Evolutionary conservation across 2,888 invertebrate genomes (phyloP).

Genomic region (Drosophila leonis): DNA sequence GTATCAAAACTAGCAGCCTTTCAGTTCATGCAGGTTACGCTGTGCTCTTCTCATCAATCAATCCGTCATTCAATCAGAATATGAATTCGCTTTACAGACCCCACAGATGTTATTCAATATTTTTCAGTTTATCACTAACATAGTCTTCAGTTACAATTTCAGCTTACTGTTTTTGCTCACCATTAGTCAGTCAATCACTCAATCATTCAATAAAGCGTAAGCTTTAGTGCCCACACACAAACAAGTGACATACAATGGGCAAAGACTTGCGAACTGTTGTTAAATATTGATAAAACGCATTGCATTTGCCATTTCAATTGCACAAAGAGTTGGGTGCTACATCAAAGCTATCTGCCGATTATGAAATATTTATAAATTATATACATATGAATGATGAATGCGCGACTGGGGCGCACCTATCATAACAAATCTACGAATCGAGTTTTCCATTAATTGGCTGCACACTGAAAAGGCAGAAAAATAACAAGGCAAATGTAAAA

Average conservation of each 20-base stretch:
- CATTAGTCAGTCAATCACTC: neutral
- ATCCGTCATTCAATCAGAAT: neutral
- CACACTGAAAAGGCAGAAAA: slow-evolving; percentile 13
- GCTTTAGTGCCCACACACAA: slow-evolving; percentile 42
- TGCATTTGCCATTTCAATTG: slow-evolving; percentile 39
- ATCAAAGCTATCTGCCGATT: slow-evolving; percentile 55
- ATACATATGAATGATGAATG: slow-evolving; percentile 46
- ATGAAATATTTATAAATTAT: slow-evolving; percentile 44
- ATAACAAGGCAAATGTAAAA: slow-evolving; percentile 35
- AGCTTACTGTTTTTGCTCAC: neutral
- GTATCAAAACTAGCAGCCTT: neutral
- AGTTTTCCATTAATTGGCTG: slow-evolving; percentile 50
- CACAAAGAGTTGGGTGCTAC: slow-evolving; percentile 32
- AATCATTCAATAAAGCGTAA: neutral
- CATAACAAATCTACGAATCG: slow-evolving; percentile 6
- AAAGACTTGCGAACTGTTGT: slow-evolving; percentile 5
- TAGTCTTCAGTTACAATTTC: neutral
- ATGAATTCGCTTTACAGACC: neutral
- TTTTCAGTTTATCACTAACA: neutral
- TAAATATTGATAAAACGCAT: slow-evolving; percentile 41
- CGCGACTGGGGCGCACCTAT: slow-evolving; percentile 62
- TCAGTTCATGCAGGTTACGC: neutral
- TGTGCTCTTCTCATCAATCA: neutral
- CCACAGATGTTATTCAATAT: neutral
- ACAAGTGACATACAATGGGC: slow-evolving; percentile 5